Evolutionary conservation across 1,140 invertebrate genomes (phyloP), one percentile per base, ranked within the genome.

Genomic region (Aethina tumida): DNA sequence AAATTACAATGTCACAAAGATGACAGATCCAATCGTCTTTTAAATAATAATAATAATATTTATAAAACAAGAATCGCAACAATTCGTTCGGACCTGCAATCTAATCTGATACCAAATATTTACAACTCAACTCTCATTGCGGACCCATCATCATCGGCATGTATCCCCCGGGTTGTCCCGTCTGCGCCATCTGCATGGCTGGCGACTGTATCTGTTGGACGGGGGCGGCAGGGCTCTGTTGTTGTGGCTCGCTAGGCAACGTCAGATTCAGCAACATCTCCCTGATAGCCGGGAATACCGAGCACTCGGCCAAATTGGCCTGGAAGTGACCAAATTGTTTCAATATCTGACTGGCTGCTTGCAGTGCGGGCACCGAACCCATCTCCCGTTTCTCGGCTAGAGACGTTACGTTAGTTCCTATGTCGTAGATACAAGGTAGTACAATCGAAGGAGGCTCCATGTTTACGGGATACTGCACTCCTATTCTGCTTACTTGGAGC

Each of bases 351-450:
- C 69, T 75, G 0, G 81, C 80, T 2, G 75, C 72, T 4, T 73
- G 69, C 29, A 79, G 73, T 2, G 74, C 70, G 1, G 72, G 65
- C 12, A 73, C 70, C 9, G 69, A 73, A 12, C 71, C 69, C 2
- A 41, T 32, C 56, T 78, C 79, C 2, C 81, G 69, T 50, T 82
- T 78, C 48, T 93, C 87, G 2, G 89, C 85, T 31, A 92, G 66
- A 52, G 86, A 83, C 4, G 89, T 90, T 5, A 82, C 67, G 64
- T 96, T 95, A 10, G 76, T 77, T 44, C 71, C 75, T 25, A 86
- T 75, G 59, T 95, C 91, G 58, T 95, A 92, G 6, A 96, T 78
- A 21, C 95, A 67, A 2, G 91, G 90, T 41, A 95, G 66, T 5
- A 92, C 79, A 14, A 97, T 58, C 3, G 84, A 81, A 5, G 80